Conservation (phyloP, 2,888 invertebrate species). For the Noctua comes region DNA sequence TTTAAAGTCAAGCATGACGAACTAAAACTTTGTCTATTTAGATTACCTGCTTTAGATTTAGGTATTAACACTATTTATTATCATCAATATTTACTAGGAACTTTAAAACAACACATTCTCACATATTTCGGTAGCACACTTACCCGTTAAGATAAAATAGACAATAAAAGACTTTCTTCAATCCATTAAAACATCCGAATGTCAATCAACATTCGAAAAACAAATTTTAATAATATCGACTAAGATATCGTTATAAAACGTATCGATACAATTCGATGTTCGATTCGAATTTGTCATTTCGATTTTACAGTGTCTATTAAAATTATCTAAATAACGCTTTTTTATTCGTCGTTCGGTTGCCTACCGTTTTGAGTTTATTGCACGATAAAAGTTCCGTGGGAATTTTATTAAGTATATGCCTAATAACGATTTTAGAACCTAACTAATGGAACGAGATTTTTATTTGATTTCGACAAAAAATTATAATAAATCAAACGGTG, state of each 20-base stretch:
- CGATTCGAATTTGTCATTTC: slow-evolving; percentile 74
- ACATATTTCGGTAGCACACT: slow-evolving; percentile 52
- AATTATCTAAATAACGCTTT: slow-evolving; percentile 82
- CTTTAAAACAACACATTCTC: slow-evolving; percentile 24
- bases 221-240: slow-evolving; percentile 69
- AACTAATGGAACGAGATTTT: slow-evolving; percentile 72
- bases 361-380: slow-evolving; percentile 83
- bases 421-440: slow-evolving; percentile 72
- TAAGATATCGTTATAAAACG: slow-evolving; percentile 74
- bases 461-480: slow-evolving; percentile 56
- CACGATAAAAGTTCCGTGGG: slow-evolving; percentile 71
- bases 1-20: background rate
- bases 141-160: slow-evolving; percentile 47
- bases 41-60: background rate
- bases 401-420: slow-evolving; percentile 70
- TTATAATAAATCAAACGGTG: slow-evolving; percentile 64
- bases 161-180: slow-evolving; percentile 57
- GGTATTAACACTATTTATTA: background rate
- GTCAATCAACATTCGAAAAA: slow-evolving; percentile 65
- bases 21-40: background rate
- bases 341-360: slow-evolving; percentile 79
- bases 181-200: slow-evolving; percentile 56
- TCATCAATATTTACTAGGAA: slow-evolving; percentile 4
- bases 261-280: slow-evolving; percentile 67
- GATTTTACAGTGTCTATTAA: slow-evolving; percentile 81